These are phyloP conservation scores for Parazoanthus atlanticus DNA, from an alignment of 92 coral and sea anemone genomes.

Conservation along the genomic window DNA sequence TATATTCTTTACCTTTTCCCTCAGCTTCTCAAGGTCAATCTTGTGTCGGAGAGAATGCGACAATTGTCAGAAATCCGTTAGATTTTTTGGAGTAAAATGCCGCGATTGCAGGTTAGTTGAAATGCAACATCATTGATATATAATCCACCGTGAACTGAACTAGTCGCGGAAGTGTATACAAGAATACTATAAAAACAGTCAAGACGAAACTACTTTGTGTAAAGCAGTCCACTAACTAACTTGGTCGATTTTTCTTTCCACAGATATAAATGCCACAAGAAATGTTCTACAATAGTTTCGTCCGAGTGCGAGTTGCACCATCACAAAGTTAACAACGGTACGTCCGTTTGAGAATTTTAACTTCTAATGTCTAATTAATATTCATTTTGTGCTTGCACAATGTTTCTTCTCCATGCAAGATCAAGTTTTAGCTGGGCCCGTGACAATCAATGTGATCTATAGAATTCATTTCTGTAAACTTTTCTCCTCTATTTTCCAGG, in stretches of 20 bases:
- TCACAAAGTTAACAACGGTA: slow-evolving; percentile 65
- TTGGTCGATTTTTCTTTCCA: neutral
- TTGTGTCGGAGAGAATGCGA: slow-evolving; percentile 86
- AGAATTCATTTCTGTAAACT: neutral
- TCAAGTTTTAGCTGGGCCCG: neutral
- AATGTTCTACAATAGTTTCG: slow-evolving; percentile 63
- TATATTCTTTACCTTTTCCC: slow-evolving; percentile 26
- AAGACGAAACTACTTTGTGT: neutral
- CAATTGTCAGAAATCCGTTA: slow-evolving; percentile 75
- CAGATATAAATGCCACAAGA: slow-evolving; percentile 91
- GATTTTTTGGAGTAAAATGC: slow-evolving; percentile 90
- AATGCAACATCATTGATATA: neutral
- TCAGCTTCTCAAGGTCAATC: slow-evolving; percentile 82
- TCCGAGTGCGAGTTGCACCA: slow-evolving; percentile 55
- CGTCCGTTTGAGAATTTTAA: slow-evolving; percentile 53
- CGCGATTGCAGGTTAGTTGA: slow-evolving; percentile 86
- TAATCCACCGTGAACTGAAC: slow-evolving; percentile 4
- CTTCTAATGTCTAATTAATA: slow-evolving; percentile 59
- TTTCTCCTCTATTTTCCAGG: slow-evolving; percentile 49
- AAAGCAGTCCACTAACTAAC: neutral
- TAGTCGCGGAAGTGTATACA: slow-evolving; percentile 3
- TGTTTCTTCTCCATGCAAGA: neutral
- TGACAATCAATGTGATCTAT: neutral
- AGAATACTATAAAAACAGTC: slow-evolving; percentile 18
- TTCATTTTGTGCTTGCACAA: slow-evolving; percentile 49